Conservation (phyloP, 2,888 invertebrate species). For the Dicycla oo region DNA sequence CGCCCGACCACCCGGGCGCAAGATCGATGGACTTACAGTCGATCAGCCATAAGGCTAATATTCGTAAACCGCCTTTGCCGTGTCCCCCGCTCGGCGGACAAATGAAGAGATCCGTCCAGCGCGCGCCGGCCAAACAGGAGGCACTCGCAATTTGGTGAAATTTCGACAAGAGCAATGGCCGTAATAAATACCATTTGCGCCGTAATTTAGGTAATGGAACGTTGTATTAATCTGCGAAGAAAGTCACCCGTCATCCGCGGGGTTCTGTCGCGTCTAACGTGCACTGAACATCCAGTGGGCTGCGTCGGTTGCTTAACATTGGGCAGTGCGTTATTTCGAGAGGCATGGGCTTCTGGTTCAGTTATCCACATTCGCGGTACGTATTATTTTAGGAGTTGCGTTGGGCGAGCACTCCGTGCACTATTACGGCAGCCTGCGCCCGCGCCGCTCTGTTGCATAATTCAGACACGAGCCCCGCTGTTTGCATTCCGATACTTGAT, state of each 20-base stretch:
- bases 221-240: constrained; percentile 67
- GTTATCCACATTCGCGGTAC: constrained; percentile 68
- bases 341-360: constrained; percentile 62
- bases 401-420: constrained; percentile 79
- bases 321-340: constrained; percentile 73
- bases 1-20: constrained; percentile 84
- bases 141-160: constrained; percentile 76
- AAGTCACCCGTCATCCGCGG: constrained; percentile 31
- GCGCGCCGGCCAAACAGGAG: constrained; percentile 57
- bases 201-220: constrained; percentile 81
- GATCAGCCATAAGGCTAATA: constrained; percentile 82
- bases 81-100: constrained; percentile 76
- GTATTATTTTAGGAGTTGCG: constrained; percentile 86
- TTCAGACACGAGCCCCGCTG: constrained; percentile 88
- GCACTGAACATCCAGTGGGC: not conserved
- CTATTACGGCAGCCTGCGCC: constrained; percentile 85
- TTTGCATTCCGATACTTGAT: constrained; percentile 91
- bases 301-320: constrained; percentile 56
- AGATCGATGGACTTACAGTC: constrained; percentile 84
- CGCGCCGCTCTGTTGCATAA: constrained; percentile 88
- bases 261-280: constrained; percentile 30
- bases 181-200: constrained; percentile 80
- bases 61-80: constrained; percentile 80
- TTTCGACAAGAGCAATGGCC: constrained; percentile 76
- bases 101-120: constrained; percentile 81